Base-by-base conservation (phyloP, 2,888 invertebrate genomes). In the Chrysolina americana region DNA sequence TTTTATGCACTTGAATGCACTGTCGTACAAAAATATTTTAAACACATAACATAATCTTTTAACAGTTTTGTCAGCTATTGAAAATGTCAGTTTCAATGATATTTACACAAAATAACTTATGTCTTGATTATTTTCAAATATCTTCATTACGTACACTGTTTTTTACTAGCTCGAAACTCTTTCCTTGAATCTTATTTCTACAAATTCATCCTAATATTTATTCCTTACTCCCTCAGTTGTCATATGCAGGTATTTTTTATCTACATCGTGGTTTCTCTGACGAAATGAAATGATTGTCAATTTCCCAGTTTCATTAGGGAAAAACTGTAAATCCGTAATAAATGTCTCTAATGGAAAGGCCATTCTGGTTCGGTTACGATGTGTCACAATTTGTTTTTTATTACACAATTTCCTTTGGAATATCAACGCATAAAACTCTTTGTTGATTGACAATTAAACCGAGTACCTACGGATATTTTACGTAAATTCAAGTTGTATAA, bases 331-430 rank as follows among this genome's bases (percentile, higher is more conserved):
- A 62, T 41, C 44, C 41, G 62, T 63, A 59, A 41, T 44, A 63
- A 70, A 59, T 70, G 28, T 36, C 41, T 63, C 59, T 44, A 63
- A 70, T 44, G 70, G 63, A 50, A 59, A 28, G 59, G 59, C 9
- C 17, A 36, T 59, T 53, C 56, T 47, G 70, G 41, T 44, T 62
- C 21, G 63, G 44, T 50, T 44, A 70, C 70, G 62, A 70, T 70
- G 70, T 70, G 70, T 44, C 70, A 70, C 63, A 63, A 70, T 62
- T 70, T 62, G 62, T 70, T 44, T 70, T 68, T 70, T 70, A 70
- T 63, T 41, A 2, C 70, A 62, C 62, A 17, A 59, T 56, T 28
- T 44, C 17, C 21, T 48, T 15, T 36, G 1, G 9, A 59, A 36
- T 59, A 9, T 15, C 15, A 59, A 59, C 2, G 13, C 23, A 36